A percentile compares a stretch with the other conserved stretches of the same genome.
phyloP scores from a whole-genome alignment of 2,888 invertebrate species.

The Entomobrya proxima region DNA sequence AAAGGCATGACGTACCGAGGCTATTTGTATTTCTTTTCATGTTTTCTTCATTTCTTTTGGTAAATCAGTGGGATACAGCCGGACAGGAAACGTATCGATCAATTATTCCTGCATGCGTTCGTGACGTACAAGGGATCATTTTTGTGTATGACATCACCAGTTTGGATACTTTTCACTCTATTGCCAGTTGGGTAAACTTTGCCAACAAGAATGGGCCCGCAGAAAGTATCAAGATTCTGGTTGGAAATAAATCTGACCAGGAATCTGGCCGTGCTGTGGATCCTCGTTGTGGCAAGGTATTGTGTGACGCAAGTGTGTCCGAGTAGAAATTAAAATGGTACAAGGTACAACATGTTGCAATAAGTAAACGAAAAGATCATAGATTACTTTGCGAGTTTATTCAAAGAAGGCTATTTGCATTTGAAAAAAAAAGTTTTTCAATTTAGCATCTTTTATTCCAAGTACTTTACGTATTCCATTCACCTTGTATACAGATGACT shows the following conservation, averaged over 20 bases:
- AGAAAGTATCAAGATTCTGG: conserved; percentile 71
- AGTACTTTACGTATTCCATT: too few relatives aligned
- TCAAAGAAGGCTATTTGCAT: too few relatives aligned
- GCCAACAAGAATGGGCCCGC: conserved; percentile 71
- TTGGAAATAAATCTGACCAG: conserved; percentile 74
- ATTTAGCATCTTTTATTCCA: too few relatives aligned
- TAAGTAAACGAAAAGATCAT: too few relatives aligned
- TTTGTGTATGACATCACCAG: conserved; percentile 74
- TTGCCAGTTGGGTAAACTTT: conserved; percentile 74
- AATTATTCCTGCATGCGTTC: conserved; percentile 73
- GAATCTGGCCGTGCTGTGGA: conserved; percentile 65
- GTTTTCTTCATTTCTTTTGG: neutral
- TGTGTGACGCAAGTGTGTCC: too few relatives aligned
- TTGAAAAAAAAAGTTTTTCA: too few relatives aligned
- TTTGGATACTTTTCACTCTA: conserved; percentile 67
- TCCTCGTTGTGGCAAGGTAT: conserved; percentile 71
- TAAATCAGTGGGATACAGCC: conserved; percentile 71
- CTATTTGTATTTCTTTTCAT: neutral
- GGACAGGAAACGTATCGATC: conserved; percentile 73
- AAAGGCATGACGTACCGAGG: too few relatives aligned
- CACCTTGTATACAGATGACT: conserved; percentile 66
- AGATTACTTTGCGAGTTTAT: too few relatives aligned
- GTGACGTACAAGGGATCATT: conserved; percentile 74
- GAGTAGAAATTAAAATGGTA: too few relatives aligned
- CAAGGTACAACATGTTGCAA: too few relatives aligned